Percentiles rank a stretch among this genome's conserved stretches.
Conservation (phyloP, 2,113 vertebrate genomes). For the Ursus arctos region DNA sequence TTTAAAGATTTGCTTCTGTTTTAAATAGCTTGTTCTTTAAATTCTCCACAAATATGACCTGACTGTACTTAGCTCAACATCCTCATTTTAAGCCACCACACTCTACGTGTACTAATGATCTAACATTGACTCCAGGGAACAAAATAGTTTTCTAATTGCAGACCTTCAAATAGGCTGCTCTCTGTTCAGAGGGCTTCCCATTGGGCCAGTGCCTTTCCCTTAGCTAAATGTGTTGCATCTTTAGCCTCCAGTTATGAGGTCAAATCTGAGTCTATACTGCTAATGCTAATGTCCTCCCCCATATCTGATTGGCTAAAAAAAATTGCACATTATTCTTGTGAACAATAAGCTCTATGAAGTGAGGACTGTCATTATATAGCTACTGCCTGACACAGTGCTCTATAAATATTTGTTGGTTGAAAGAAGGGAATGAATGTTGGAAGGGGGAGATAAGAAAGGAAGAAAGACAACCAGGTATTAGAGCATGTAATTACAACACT, state of each 20-base stretch:
- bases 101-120: background rate
- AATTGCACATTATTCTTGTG: background rate
- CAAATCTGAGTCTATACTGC: background rate
- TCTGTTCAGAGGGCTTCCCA: background rate
- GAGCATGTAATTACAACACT: background rate
- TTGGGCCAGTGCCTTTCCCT: background rate
- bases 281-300: background rate
- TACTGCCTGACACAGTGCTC: background rate
- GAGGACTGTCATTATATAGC: background rate
- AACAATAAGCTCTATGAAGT: background rate
- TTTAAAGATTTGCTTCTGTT: background rate
- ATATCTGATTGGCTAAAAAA: background rate
- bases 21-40: background rate
- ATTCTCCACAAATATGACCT: background rate
- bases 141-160: background rate
- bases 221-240: background rate
- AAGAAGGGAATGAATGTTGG: background rate
- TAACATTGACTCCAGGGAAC: background rate
- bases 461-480: background rate
- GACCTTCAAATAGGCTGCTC: background rate
- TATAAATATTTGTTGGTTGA: background rate
- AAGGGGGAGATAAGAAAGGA: background rate
- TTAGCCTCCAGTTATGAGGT: background rate
- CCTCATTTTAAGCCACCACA: background rate
- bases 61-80: background rate